A percentile compares a stretch with the other conserved stretches of the same genome.
Conservation (phyloP, 2,888 invertebrate genomes). For the Cabera pusaria region DNA sequence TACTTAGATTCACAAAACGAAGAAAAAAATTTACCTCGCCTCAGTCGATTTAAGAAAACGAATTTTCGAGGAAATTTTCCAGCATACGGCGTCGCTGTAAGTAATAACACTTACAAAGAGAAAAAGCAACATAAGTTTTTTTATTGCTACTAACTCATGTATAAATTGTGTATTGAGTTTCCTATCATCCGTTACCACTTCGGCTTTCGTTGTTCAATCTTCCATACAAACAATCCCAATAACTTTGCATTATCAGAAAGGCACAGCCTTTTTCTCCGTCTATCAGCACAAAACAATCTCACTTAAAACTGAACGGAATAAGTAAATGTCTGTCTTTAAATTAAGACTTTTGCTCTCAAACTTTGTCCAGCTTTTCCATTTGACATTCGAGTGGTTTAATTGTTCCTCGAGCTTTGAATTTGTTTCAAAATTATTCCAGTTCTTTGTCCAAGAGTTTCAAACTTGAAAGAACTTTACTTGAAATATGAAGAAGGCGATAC, state of each 20-base stretch:
- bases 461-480: slow-evolving; percentile 44
- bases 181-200: too few relatives aligned
- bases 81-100: too few relatives aligned
- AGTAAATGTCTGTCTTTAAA: slow-evolving; percentile 49
- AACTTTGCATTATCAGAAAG: background rate
- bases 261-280: background rate
- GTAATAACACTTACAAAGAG: too few relatives aligned
- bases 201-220: too few relatives aligned
- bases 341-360: slow-evolving; percentile 57
- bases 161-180: too few relatives aligned
- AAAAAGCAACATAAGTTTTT: too few relatives aligned
- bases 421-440: slow-evolving; percentile 55
- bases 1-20: too few relatives aligned
- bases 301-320: slow-evolving; percentile 36
- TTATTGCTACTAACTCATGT: too few relatives aligned
- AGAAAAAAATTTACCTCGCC: too few relatives aligned
- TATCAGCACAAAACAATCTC: slow-evolving; percentile 22
- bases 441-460: slow-evolving; percentile 48
- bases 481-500: slow-evolving; percentile 37
- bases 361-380: slow-evolving; percentile 62
- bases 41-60: too few relatives aligned
- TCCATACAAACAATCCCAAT: background rate
- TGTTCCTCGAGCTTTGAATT: slow-evolving; percentile 62
- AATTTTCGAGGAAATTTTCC: too few relatives aligned
- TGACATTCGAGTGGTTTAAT: slow-evolving; percentile 68